These are phyloP conservation scores for Nematolebias whitei DNA, from an alignment of 2,113 vertebrate species.

Conservation along the genomic window DNA sequence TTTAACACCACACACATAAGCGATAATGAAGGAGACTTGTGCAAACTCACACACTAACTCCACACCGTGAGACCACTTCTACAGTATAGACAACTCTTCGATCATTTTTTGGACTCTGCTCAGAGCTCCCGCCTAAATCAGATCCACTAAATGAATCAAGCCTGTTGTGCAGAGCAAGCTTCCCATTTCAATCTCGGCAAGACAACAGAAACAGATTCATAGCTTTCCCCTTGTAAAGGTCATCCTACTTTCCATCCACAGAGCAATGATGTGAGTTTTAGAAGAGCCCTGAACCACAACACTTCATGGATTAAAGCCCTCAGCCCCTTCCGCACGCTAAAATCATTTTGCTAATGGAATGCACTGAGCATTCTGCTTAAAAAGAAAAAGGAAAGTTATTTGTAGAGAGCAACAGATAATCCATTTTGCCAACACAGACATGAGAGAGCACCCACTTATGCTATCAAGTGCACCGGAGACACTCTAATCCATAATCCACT, in stretches of 20 bases:
- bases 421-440: conserved; percentile 73
- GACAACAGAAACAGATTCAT: conserved; percentile 47
- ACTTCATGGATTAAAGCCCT: conserved; percentile 56
- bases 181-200: conserved; percentile 42
- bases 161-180: conserved; percentile 26
- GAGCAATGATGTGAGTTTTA: conserved; percentile 50
- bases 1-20: not conserved
- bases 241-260: conserved; percentile 31
- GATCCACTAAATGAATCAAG: conserved; percentile 49
- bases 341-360: conserved; percentile 74
- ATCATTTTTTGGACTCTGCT: conserved; percentile 58
- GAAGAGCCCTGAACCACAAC: conserved; percentile 37
- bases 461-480: conserved; percentile 72
- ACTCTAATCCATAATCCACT: conserved; percentile 75
- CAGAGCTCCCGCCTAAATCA: conserved; percentile 34
- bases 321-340: conserved; percentile 40
- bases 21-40: too few relatives aligned
- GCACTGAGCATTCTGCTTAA: conserved; percentile 44
- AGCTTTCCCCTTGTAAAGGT: conserved; percentile 57
- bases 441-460: conserved; percentile 70
- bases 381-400: conserved; percentile 63
- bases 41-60: too few relatives aligned
- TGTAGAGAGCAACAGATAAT: conserved; percentile 70
- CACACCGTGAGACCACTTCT: conserved; percentile 1
- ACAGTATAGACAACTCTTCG: conserved; percentile 27